A percentile compares a stretch with the other conserved stretches of the same genome.
phyloP scores from a whole-genome alignment of 2,113 vertebrate species.

The Sorex fumeus region DNA sequence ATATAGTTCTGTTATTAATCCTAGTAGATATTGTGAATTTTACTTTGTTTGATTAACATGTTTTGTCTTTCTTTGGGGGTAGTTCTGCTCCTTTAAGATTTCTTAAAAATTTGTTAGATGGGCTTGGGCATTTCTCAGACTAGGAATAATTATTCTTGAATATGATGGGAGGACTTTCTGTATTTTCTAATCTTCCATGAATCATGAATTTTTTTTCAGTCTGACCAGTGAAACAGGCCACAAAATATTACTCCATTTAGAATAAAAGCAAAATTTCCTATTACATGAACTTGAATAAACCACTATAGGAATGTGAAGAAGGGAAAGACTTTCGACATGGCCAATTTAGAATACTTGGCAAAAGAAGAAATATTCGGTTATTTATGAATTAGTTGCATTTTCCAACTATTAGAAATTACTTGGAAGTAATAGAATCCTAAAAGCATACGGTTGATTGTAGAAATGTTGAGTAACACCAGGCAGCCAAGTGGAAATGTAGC shows the following conservation, averaged over 20 bases:
- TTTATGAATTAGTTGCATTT: neutral
- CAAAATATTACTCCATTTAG: neutral
- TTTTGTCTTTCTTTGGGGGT: neutral
- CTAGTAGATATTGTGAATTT: neutral
- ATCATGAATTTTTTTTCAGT: neutral
- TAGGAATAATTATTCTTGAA: neutral
- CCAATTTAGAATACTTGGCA: neutral
- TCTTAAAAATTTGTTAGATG: neutral
- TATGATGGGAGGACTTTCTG: neutral
- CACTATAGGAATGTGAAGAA: neutral
- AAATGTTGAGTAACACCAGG: neutral
- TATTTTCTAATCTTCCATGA: neutral
- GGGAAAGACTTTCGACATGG: neutral
- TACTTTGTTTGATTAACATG: neutral
- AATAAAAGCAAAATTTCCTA: neutral
- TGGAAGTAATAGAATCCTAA: neutral
- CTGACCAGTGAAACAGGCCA: neutral
- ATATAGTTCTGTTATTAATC: neutral
- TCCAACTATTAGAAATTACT: neutral
- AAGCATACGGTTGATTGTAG: neutral
- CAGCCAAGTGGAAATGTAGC: neutral
- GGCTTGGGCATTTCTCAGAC: neutral
- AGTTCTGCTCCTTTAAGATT: neutral
- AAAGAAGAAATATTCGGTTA: neutral
- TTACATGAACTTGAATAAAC: neutral